Evolutionary conservation across 2,113 vertebrate genomes (phyloP).

Genomic region (Miniopterus natalensis): DNA sequence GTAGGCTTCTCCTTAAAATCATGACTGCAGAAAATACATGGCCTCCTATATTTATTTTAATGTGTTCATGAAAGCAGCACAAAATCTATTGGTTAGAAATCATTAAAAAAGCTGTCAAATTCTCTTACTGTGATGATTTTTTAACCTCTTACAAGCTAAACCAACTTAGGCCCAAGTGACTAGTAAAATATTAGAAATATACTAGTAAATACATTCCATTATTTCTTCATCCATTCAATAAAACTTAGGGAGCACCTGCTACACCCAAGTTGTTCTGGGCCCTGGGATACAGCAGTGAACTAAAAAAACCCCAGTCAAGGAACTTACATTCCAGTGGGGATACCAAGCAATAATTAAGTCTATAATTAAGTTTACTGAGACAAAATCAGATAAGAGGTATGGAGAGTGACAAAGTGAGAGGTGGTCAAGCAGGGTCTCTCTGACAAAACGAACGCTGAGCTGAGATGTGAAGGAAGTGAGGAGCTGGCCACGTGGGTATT

Average conservation of each 20-base stretch:
- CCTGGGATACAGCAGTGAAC: not conserved
- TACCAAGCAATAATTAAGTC: not conserved
- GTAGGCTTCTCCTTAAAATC: not conserved
- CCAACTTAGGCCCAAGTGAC: not conserved
- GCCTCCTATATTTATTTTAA: not conserved
- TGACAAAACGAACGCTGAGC: not conserved
- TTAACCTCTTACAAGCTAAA: not conserved
- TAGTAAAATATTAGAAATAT: not conserved
- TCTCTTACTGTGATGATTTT: not conserved
- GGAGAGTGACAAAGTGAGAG: not conserved
- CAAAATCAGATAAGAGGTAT: not conserved
- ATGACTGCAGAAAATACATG: not conserved
- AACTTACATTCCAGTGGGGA: not conserved
- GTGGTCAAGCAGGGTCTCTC: not conserved
- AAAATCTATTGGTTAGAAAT: not conserved
- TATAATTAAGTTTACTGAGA: not conserved
- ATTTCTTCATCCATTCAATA: not conserved
- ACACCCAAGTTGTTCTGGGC: not conserved
- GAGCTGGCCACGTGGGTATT: not conserved
- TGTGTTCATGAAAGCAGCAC: not conserved
- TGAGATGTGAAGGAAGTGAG: not conserved
- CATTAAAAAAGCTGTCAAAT: not conserved
- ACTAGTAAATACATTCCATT: not conserved
- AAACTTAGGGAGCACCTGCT: not conserved
- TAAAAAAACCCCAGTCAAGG: not conserved